Conservation (phyloP, 2,113 vertebrate genomes). For the Cacatua alba region DNA sequence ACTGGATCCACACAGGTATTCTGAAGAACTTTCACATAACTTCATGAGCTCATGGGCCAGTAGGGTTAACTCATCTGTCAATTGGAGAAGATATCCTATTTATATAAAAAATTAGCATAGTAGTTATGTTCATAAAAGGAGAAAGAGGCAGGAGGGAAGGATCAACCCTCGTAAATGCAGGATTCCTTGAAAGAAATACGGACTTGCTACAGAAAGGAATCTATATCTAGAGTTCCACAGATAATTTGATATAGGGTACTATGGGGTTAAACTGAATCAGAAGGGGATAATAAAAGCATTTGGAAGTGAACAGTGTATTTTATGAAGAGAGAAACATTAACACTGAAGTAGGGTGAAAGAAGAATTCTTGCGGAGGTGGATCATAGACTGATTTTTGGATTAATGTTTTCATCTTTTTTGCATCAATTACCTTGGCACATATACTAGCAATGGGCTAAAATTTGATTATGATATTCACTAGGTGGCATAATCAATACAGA, state of each 20-base stretch:
- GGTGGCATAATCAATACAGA: conserved; percentile 23
- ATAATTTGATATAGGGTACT: background rate
- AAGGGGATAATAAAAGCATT: background rate
- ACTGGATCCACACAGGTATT: background rate
- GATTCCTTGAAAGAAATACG: background rate
- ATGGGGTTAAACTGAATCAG: background rate
- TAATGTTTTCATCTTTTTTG: background rate
- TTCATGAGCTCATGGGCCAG: background rate
- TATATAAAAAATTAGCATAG: background rate
- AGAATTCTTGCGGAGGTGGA: background rate
- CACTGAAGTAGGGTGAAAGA: background rate
- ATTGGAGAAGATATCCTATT: background rate
- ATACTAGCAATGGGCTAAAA: background rate
- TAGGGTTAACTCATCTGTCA: background rate
- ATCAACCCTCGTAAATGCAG: background rate
- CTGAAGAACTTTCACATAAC: background rate
- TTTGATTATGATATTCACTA: background rate
- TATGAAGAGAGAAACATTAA: background rate
- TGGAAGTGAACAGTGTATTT: background rate
- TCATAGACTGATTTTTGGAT: background rate
- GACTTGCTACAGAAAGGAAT: background rate
- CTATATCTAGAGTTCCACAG: background rate
- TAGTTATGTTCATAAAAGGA: background rate
- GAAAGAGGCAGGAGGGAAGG: background rate
- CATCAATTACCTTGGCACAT: background rate